Percentiles rank a stretch among this genome's conserved stretches.
Evolutionary conservation across 2,888 invertebrate genomes (phyloP).

Genomic region (Tholera decimalis): DNA sequence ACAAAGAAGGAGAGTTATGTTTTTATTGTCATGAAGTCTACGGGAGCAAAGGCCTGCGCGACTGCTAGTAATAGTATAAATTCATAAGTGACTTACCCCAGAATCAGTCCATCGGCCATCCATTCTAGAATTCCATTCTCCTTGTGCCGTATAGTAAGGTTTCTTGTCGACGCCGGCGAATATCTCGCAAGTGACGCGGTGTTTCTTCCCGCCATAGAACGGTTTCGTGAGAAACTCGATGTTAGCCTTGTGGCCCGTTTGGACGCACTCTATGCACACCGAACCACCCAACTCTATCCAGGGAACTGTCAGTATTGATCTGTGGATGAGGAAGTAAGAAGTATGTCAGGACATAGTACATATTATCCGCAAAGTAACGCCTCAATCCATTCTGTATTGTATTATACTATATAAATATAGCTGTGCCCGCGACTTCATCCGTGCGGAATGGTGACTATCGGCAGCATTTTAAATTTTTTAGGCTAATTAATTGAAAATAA

Average conservation of each 20-base stretch:
- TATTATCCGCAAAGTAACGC: too few relatives aligned
- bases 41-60: too few relatives aligned
- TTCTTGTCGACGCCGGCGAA: constrained; percentile 96
- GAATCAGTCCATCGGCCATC: constrained; percentile 96
- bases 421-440: too few relatives aligned
- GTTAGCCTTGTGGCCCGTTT: constrained; percentile 98
- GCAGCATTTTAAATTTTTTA: too few relatives aligned
- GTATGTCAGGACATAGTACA: too few relatives aligned
- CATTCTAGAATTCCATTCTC: constrained; percentile 99
- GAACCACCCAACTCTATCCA: constrained; percentile 99
- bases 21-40: too few relatives aligned
- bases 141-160: constrained; percentile 96
- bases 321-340: constrained; percentile 71
- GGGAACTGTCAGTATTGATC: constrained; percentile 99
- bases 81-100: constrained; percentile 85
- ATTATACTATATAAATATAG: too few relatives aligned
- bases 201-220: constrained; percentile 99
- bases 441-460: too few relatives aligned
- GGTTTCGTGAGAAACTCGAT: constrained; percentile 99
- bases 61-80: too few relatives aligned
- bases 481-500: too few relatives aligned
- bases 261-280: constrained; percentile 96
- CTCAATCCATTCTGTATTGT: too few relatives aligned
- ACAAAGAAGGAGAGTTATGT: too few relatives aligned
- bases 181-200: constrained; percentile 96